These are phyloP conservation scores for Anarsia innoxiella DNA, from an alignment of 2,888 invertebrate genomes.

Conservation along the genomic window DNA sequence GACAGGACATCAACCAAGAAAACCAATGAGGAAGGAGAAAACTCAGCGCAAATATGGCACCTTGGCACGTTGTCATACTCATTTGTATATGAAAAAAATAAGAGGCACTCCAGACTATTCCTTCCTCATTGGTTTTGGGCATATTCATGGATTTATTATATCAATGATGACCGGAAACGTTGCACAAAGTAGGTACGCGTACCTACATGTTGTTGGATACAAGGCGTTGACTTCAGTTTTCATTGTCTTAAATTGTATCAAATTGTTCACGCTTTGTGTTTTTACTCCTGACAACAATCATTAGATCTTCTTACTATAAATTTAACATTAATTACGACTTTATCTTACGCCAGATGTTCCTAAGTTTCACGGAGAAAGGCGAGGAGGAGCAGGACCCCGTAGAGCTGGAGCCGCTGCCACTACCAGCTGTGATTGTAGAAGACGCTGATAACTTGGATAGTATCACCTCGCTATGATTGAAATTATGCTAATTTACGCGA, in stretches of 20 bases:
- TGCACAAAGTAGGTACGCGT: too few relatives aligned
- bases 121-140: too few relatives aligned
- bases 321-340: not conserved
- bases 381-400: constrained; percentile 24
- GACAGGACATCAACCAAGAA: not conserved
- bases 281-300: not conserved
- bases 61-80: not conserved
- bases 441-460: constrained; percentile 31
- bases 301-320: not conserved
- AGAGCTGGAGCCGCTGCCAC: constrained; percentile 28
- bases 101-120: too few relatives aligned
- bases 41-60: not conserved
- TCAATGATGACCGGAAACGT: too few relatives aligned
- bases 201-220: too few relatives aligned
- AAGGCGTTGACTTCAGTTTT: too few relatives aligned
- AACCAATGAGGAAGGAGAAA: too few relatives aligned
- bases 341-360: constrained; percentile 44
- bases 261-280: not conserved
- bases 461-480: constrained; percentile 49
- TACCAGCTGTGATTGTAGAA: constrained; percentile 8
- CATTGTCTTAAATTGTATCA: not conserved
- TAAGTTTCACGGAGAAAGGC: constrained; percentile 41
- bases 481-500: too few relatives aligned
- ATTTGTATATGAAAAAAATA: not conserved
- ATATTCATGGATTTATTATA: too few relatives aligned